Conservation (phyloP, 2,113 vertebrate genomes). For the Carassius gibelio region DNA sequence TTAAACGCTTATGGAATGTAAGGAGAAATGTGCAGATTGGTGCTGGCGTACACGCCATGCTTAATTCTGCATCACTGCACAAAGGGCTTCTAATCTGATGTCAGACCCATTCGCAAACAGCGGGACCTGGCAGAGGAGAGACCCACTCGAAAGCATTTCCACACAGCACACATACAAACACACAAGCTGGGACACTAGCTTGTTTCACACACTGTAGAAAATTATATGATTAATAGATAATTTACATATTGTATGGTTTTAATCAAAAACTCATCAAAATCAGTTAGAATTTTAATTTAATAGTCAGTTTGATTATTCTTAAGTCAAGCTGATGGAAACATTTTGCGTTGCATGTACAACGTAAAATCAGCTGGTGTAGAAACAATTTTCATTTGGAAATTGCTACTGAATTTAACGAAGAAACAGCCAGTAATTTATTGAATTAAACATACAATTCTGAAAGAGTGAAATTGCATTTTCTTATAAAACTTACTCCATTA, state of each 20-base stretch:
- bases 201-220: neutral
- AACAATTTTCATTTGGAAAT: too few species aligned
- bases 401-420: too few species aligned
- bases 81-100: constrained; percentile 61
- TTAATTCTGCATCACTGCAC: constrained; percentile 66
- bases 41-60: constrained; percentile 61
- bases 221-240: neutral
- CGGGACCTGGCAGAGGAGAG: constrained; percentile 54
- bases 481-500: too few species aligned
- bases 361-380: too few species aligned
- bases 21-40: constrained; percentile 64
- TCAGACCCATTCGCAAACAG: constrained; percentile 53
- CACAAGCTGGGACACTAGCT: neutral
- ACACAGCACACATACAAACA: constrained; percentile 18
- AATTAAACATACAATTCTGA: too few species aligned
- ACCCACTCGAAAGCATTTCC: constrained; percentile 14
- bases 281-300: too few species aligned
- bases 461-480: too few species aligned
- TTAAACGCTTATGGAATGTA: constrained; percentile 66
- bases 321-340: too few species aligned
- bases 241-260: neutral
- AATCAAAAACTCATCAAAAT: neutral
- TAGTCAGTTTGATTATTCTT: too few species aligned
- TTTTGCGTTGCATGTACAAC: too few species aligned
- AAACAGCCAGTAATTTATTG: too few species aligned